phyloP scores from a whole-genome alignment of 1,140 invertebrate species.

The Drosophila oshimai region DNA sequence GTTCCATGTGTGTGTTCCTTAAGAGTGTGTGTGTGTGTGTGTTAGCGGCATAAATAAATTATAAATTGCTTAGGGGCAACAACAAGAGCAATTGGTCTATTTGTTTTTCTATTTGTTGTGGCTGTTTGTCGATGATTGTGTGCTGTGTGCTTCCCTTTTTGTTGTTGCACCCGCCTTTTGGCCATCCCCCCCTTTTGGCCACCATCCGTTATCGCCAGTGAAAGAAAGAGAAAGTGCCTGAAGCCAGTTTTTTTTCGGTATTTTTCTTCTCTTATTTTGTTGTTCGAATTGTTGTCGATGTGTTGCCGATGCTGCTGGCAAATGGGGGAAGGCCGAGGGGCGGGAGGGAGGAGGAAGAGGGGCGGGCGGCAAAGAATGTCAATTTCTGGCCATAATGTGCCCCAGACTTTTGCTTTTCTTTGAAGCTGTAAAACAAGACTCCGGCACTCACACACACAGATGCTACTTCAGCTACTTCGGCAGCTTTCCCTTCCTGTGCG shows the following conservation, averaged over 20 bases:
- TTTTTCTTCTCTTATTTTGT: slow-evolving; percentile 30
- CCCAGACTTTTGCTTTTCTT: slow-evolving; percentile 80
- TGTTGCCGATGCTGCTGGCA: slow-evolving; percentile 42
- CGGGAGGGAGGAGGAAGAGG: not conserved
- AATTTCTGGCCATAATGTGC: slow-evolving; percentile 76
- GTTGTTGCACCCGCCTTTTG: slow-evolving; percentile 13
- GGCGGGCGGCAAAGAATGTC: slow-evolving; percentile 67
- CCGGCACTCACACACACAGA: slow-evolving; percentile 9
- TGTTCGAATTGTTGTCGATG: slow-evolving; percentile 64
- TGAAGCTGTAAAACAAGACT: slow-evolving; percentile 74
- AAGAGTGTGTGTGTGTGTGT: slow-evolving; percentile 14
- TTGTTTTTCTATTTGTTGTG: slow-evolving; percentile 52
- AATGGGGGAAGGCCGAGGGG: not conserved
- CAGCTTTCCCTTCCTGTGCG: slow-evolving; percentile 79
- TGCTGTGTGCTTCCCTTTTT: slow-evolving; percentile 67
- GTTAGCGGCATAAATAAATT: slow-evolving; percentile 61
- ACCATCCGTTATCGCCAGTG: slow-evolving; percentile 67
- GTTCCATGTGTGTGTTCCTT: not conserved
- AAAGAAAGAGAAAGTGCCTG: slow-evolving; percentile 81
- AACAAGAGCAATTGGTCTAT: slow-evolving; percentile 69
- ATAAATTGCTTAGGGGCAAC: slow-evolving; percentile 65
- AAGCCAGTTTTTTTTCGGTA: slow-evolving; percentile 65
- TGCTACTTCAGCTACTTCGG: slow-evolving; percentile 19
- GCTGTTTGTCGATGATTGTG: slow-evolving; percentile 58
- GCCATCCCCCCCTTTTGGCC: not conserved